Evolutionary conservation across 2,113 vertebrate species (phyloP), one percentile per base, ranked within the genome.

Genomic region (Lagopus muta): DNA sequence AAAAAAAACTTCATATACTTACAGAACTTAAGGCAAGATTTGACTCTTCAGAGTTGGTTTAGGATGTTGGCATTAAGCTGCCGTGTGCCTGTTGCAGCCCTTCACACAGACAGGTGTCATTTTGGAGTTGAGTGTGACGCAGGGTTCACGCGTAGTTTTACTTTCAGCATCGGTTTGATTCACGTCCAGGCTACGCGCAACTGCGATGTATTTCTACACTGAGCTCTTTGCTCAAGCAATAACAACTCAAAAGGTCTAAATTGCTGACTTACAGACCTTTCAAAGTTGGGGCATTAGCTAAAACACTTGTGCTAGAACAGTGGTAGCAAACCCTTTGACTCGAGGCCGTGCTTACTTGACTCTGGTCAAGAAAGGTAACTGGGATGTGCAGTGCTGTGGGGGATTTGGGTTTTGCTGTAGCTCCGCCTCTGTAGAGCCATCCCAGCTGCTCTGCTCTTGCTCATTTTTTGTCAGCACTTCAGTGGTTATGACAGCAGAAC

Each of bases 221-320:
- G 95, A 97, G 96, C 94, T 89, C 86, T 96, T 97, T 97, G 97
- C 96, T 97, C 95, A 97, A 98, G 98, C 98, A 99, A 98, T 98
- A 98, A 98, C 96, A 97, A 97, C 98, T 98, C 97, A 97, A 98
- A 98, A 91, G 75, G 72, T 95, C 82, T 97, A 95, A 96, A 94
- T 96, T 92, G 96, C 87, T 91, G 93, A 83, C 92, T 88, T 84
- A 91, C 80, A 95, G 96, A 97, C 93, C 96, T 97, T 70, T 92
- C 88, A 71, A 96, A 93, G 80, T 90, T 96, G 93, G 97, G 97
- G 96, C 96, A 96, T 96, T 97, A 96, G 87, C 93, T 97, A 87
- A 93, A 97, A 88, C 89, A 93, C 83, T 95, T 96, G 90, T 40
- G 70, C 62, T 92, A 73, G 82, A 87, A 71, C 82, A 86, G 72